Evolutionary conservation across 2,888 invertebrate species (phyloP), one percentile per base, ranked within the genome.

Genomic region (Heliothis peltigera): DNA sequence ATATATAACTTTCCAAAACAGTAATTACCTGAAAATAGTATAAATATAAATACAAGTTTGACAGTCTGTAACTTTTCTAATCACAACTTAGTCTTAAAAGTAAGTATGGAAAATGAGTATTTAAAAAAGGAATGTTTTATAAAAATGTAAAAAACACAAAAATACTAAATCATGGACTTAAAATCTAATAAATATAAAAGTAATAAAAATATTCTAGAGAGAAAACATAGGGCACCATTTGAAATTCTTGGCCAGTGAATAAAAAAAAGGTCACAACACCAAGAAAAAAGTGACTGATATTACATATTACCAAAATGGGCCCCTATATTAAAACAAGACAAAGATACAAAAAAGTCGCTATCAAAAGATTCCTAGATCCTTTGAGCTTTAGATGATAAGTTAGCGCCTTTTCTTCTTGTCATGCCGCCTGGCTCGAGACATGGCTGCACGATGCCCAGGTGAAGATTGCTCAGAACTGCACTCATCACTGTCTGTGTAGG

Each of bases 391-490:
- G 39, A 17, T 35, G n/a, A 18, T 32, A 10, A 48, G 10, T 62
- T 94, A 97, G 81, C 97, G 96, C 28, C 97, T 91, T 82, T 97
- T 97, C 89, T 97, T 97, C 85, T 97, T 97, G 73, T 97, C 97
- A 86, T 97, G 96, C 64, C 97, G 96, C 35, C 97, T 89, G 0
- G 96, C 92, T 70, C 97, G 96, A 0, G 97, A 96, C 84, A 96
- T 92, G 52, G 96, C 91, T 0, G 97, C 97, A 28, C 97, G 94
- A 75, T 97, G 96, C 39, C 97, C 97, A 0, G 97, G 97, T 58
- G 97, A 97, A 22, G 96, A 96, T 75, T 97, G 97, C 82, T 97
- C 97, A 0, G 97, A 97, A 79, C 97, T 97, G 83, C 97, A 97
- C 71, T 97, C 96, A 84, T 97, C 97, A 76, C 97, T 97, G 59